These are phyloP conservation scores for Lagorchestes hirsutus DNA, from an alignment of 2,797 vertebrate species.

Conservation along the genomic window DNA sequence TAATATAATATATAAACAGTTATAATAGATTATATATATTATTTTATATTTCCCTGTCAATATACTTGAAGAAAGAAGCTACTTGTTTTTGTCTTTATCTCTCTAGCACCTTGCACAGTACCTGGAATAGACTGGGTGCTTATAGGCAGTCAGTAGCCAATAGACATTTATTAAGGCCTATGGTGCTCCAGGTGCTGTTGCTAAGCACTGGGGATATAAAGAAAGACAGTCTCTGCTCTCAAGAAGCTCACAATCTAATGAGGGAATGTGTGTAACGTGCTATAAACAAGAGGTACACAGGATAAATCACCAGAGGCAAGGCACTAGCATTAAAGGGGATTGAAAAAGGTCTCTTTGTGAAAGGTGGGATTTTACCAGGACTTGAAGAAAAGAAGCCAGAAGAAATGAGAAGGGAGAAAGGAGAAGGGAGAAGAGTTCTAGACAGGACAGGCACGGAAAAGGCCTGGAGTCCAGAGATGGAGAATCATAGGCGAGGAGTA, in stretches of 20 bases:
- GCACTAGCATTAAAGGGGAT: background rate
- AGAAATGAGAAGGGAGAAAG: background rate
- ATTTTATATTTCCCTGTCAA: background rate
- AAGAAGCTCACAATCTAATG: background rate
- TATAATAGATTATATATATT: no score
- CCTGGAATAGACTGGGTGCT: background rate
- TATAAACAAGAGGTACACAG: background rate
- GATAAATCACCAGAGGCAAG: background rate
- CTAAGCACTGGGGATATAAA: background rate
- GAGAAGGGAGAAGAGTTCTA: background rate
- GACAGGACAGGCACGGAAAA: background rate
- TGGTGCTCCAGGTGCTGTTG: background rate
- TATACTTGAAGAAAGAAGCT: background rate
- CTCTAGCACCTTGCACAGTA: background rate
- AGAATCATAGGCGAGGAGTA: background rate
- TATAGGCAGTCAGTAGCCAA: background rate
- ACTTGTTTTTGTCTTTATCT: background rate
- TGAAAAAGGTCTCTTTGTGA: background rate
- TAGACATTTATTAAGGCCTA: background rate
- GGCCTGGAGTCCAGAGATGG: background rate
- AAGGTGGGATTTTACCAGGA: background rate
- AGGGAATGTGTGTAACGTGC: background rate
- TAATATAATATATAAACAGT: no score
- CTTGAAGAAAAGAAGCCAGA: background rate
- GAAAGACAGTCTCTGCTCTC: background rate